Evolutionary conservation across 2,888 invertebrate species (phyloP).

Genomic region (Coelopa pilipes): DNA sequence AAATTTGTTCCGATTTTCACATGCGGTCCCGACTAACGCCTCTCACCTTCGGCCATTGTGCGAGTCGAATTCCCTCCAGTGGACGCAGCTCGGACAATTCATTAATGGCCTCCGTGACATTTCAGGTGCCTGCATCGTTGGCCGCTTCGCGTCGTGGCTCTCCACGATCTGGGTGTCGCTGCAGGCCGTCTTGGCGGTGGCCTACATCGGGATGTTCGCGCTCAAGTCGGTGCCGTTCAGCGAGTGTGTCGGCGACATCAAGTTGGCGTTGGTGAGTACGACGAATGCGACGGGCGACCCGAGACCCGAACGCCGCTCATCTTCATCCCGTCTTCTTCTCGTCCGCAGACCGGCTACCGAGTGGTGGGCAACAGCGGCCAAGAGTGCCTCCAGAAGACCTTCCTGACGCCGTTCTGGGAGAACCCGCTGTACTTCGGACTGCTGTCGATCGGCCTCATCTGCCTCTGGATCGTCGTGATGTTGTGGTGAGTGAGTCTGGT

Average conservation of each 20-base stretch:
- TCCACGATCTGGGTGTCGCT: slow-evolving; percentile 65
- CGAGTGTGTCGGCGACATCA: slow-evolving; percentile 62
- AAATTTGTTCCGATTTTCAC: too few relatives aligned
- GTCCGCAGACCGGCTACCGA: slow-evolving; percentile 58
- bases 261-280: slow-evolving; percentile 56
- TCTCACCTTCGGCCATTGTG: too few relatives aligned
- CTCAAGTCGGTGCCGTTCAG: slow-evolving; percentile 64
- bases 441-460: slow-evolving; percentile 62
- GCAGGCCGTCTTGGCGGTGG: slow-evolving; percentile 64
- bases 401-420: slow-evolving; percentile 66
- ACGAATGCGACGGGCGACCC: neutral
- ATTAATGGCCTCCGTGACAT: slow-evolving; percentile 9
- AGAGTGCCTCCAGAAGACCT: slow-evolving; percentile 64
- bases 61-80: too few relatives aligned
- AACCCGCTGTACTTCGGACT: slow-evolving; percentile 65
- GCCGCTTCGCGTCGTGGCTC: slow-evolving; percentile 66
- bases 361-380: slow-evolving; percentile 61
- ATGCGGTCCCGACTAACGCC: too few relatives aligned
- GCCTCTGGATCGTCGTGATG: slow-evolving; percentile 65
- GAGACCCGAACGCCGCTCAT: neutral
- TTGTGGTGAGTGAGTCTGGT: slow-evolving; percentile 58
- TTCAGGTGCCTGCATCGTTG: slow-evolving; percentile 65
- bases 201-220: slow-evolving; percentile 64
- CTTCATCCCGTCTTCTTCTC: neutral
- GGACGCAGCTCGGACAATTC: too few relatives aligned